phyloP scores from a whole-genome alignment of 2,888 invertebrate genomes.

The Cataglyphis albicans region DNA sequence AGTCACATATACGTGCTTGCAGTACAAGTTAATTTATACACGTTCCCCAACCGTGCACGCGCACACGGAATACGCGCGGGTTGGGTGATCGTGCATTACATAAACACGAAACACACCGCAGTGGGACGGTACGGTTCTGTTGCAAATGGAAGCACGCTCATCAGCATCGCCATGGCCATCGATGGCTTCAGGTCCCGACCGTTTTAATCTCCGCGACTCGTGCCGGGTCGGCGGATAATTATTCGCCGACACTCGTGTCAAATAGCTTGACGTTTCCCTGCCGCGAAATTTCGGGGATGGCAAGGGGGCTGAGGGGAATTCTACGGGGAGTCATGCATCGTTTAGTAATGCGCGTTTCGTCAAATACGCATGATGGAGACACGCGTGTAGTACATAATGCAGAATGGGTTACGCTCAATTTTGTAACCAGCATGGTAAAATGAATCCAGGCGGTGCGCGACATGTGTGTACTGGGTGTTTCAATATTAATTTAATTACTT shows the following conservation, averaged over 20 bases:
- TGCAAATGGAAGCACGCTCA: slow-evolving; percentile 75
- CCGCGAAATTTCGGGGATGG: slow-evolving; percentile 4
- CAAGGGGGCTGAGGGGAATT: neutral
- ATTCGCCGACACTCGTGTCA: slow-evolving; percentile 54
- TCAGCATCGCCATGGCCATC: slow-evolving; percentile 75
- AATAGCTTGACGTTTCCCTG: slow-evolving; percentile 50
- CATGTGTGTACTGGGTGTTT: neutral
- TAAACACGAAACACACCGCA: slow-evolving; percentile 77
- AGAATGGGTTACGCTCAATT: slow-evolving; percentile 39
- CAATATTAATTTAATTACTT: slow-evolving; percentile 1
- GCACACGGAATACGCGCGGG: slow-evolving; percentile 75
- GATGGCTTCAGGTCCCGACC: slow-evolving; percentile 67
- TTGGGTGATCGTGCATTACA: slow-evolving; percentile 75
- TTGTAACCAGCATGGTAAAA: slow-evolving; percentile 8
- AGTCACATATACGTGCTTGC: slow-evolving; percentile 1
- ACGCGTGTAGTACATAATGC: slow-evolving; percentile 34
- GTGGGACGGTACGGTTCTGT: slow-evolving; percentile 70
- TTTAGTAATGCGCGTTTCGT: slow-evolving; percentile 52
- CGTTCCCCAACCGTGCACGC: slow-evolving; percentile 65
- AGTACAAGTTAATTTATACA: slow-evolving; percentile 79
- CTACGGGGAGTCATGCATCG: slow-evolving; percentile 49
- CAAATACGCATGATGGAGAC: slow-evolving; percentile 29
- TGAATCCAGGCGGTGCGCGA: neutral
- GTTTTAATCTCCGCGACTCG: slow-evolving; percentile 60
- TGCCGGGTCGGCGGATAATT: slow-evolving; percentile 39